These are phyloP conservation scores for Thripadectes ignobilis DNA, from an alignment of 2,797 vertebrate genomes.

Conservation along the genomic window DNA sequence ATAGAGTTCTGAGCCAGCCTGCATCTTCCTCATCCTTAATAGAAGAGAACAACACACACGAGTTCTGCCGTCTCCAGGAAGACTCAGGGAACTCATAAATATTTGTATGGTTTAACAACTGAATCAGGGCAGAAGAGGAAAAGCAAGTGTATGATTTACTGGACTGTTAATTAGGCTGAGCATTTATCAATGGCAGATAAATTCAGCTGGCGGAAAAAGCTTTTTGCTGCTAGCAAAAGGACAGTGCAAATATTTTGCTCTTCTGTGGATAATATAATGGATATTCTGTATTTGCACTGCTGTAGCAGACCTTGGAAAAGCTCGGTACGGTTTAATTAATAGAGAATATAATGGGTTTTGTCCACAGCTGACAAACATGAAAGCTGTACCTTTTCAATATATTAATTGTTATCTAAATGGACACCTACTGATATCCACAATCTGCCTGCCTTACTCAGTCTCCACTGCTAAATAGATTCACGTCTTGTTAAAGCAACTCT, in stretches of 20 bases:
- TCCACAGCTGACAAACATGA: not conserved
- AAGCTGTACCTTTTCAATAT: not conserved
- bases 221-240: not conserved
- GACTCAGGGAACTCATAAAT: not conserved
- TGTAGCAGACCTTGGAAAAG: not conserved
- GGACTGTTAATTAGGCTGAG: conserved; percentile 27
- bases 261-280: not conserved
- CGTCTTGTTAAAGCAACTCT: not conserved
- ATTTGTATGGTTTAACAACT: not conserved
- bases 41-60: not conserved
- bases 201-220: not conserved
- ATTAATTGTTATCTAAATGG: not conserved
- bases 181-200: not conserved
- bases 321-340: not conserved
- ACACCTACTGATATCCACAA: not conserved
- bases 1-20: conserved; percentile 20
- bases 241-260: not conserved
- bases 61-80: not conserved
- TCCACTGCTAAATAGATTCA: not conserved
- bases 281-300: not conserved
- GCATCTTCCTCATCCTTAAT: not conserved
- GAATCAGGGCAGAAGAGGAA: not conserved
- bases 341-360: not conserved
- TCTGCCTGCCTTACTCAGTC: not conserved
- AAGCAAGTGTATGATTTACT: not conserved